A percentile compares a stretch with the other conserved stretches of the same genome.
These are phyloP conservation scores for Plebejus argus DNA, from an alignment of 2,888 invertebrate species.

Conservation along the genomic window DNA sequence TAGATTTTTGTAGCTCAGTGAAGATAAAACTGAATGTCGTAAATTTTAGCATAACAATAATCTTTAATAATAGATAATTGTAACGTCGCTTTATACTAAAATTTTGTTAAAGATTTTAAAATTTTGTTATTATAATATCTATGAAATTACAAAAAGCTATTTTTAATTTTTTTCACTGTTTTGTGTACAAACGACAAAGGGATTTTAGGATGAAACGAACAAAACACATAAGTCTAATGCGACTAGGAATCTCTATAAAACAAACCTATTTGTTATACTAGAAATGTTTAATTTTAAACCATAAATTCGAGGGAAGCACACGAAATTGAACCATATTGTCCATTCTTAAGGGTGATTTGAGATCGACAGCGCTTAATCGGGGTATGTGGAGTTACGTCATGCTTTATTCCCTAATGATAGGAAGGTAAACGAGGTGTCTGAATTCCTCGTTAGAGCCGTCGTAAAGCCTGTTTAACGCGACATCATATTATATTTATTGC, in stretches of 20 bases:
- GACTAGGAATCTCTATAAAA: constrained; percentile 10
- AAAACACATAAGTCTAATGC: background rate
- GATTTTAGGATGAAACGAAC: background rate
- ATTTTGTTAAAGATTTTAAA: too few relatives aligned
- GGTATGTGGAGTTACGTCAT: constrained; percentile 23
- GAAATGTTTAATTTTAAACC: background rate
- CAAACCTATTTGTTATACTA: constrained; percentile 18
- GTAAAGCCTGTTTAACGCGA: constrained; percentile 33
- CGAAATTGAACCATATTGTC: background rate
- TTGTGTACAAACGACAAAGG: background rate
- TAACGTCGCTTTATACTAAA: too few relatives aligned
- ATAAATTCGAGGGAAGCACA: background rate
- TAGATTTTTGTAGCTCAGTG: background rate
- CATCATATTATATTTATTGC: constrained; percentile 25
- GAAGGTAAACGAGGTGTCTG: constrained; percentile 37
- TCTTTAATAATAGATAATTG: too few relatives aligned
- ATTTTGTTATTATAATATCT: too few relatives aligned
- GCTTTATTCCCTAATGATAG: constrained; percentile 37
- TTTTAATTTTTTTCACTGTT: too few relatives aligned
- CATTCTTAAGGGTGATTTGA: background rate
- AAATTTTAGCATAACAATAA: too few relatives aligned
- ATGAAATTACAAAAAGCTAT: background rate
- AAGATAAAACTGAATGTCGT: too few relatives aligned
- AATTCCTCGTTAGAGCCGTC: constrained; percentile 39
- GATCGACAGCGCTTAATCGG: constrained; percentile 10